Evolutionary conservation across 2,113 vertebrate species (phyloP).

Genomic region (Pholis gunnellus): DNA sequence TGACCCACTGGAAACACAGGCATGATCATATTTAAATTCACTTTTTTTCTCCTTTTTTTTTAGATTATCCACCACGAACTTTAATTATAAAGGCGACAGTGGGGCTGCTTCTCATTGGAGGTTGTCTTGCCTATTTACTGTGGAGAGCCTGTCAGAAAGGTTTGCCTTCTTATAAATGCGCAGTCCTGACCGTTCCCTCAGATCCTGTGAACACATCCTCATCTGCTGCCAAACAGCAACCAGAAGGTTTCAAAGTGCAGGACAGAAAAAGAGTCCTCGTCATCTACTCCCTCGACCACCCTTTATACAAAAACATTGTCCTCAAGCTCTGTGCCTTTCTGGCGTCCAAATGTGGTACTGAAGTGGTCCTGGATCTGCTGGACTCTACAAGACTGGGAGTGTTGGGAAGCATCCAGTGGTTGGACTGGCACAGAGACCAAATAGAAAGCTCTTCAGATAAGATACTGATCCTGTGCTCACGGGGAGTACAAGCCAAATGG

Average conservation of each 20-base stretch:
- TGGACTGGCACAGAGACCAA: conserved; percentile 88
- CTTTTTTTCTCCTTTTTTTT: not conserved
- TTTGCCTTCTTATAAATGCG: conserved; percentile 26
- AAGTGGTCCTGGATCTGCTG: conserved; percentile 91
- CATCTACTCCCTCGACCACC: conserved; percentile 93
- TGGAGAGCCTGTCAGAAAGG: conserved; percentile 54
- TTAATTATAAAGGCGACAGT: conserved; percentile 34
- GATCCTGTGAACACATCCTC: conserved; percentile 28
- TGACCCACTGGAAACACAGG: not conserved
- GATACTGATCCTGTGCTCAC: conserved; percentile 92
- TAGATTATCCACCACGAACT: conserved; percentile 47
- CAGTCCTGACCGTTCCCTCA: conserved; percentile 5
- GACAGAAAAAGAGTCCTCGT: conserved; percentile 86
- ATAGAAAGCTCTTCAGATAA: conserved; percentile 88
- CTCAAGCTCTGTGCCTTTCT: conserved; percentile 92
- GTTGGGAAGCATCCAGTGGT: conserved; percentile 90
- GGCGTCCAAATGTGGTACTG: conserved; percentile 86
- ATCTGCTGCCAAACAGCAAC: conserved; percentile 10
- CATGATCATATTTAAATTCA: not conserved
- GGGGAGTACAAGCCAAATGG: conserved; percentile 93
- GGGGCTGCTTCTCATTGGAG: conserved; percentile 45
- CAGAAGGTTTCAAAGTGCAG: conserved; percentile 21
- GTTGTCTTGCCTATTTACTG: conserved; percentile 46
- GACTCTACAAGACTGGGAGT: conserved; percentile 86
- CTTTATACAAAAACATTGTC: conserved; percentile 89